These are phyloP conservation scores for Muraenolepis orangiensis DNA, from an alignment of 2,797 vertebrate genomes.

Conservation along the genomic window DNA sequence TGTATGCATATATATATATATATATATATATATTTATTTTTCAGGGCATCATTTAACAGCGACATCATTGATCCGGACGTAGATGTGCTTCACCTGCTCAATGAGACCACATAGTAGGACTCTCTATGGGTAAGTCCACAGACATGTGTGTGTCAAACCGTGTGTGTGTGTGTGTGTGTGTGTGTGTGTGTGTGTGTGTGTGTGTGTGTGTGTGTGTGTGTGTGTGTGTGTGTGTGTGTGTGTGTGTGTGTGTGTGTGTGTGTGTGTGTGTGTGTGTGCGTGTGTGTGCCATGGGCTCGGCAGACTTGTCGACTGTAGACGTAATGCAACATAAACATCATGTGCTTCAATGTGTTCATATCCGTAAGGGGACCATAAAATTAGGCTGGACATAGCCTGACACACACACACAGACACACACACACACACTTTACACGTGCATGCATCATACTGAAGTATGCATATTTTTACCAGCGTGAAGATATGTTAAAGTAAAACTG, in stretches of 20 bases:
- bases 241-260: not conserved
- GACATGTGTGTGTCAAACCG: constrained; percentile 30
- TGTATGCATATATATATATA: too few relatives aligned
- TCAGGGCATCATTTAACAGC: too few relatives aligned
- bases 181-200: constrained; percentile 3
- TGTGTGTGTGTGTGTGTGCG: constrained; percentile 2
- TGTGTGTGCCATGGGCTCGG: constrained; percentile 17
- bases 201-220: not conserved
- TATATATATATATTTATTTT: too few relatives aligned
- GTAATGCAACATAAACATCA: constrained; percentile 27
- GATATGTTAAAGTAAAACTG: not conserved
- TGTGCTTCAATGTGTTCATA: constrained; percentile 58
- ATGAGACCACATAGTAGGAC: constrained; percentile 1
- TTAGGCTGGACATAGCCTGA: constrained; percentile 53
- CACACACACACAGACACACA: constrained; percentile 17
- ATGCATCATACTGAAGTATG: not conserved
- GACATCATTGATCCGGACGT: too few relatives aligned
- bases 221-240: constrained; percentile 3
- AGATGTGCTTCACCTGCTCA: too few relatives aligned
- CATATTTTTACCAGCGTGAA: too few relatives aligned
- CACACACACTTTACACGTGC: not conserved
- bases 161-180: not conserved
- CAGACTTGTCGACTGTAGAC: constrained; percentile 37
- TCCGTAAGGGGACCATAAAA: constrained; percentile 60
- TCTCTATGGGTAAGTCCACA: constrained; percentile 19